A percentile compares a stretch with the other conserved stretches of the same genome.
These are phyloP conservation scores for Cheiracanthium punctorium DNA, from an alignment of 2,888 invertebrate species.

Conservation along the genomic window DNA sequence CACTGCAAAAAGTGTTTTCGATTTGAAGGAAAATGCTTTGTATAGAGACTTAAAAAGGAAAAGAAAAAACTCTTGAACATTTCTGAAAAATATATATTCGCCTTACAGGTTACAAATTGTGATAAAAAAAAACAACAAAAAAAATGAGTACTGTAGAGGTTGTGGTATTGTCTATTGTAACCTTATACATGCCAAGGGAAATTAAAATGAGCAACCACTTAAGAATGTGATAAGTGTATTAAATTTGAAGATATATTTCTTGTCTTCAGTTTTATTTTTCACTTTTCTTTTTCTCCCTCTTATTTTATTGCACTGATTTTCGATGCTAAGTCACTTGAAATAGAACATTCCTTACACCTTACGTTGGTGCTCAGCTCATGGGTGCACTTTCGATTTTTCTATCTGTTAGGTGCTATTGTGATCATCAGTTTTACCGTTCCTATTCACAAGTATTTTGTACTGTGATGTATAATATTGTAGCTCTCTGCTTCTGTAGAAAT, in stretches of 20 bases:
- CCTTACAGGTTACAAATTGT: conserved; percentile 69
- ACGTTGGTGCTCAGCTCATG: conserved; percentile 64
- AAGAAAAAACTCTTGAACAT: conserved; percentile 51
- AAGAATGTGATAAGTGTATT: conserved; percentile 70
- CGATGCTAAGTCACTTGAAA: conserved; percentile 63
- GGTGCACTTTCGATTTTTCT: conserved; percentile 57
- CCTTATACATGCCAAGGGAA: conserved; percentile 66
- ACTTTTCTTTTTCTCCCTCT: conserved; percentile 15
- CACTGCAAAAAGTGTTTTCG: conserved; percentile 35
- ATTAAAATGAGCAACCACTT: conserved; percentile 62
- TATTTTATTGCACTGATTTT: conserved; percentile 14
- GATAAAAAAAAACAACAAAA: conserved; percentile 37
- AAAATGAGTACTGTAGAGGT: conserved; percentile 65
- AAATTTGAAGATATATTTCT: conserved; percentile 54
- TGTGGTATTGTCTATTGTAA: conserved; percentile 69
- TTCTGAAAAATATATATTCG: conserved; percentile 54
- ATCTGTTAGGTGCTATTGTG: conserved; percentile 70
- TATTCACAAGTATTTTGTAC: conserved; percentile 70
- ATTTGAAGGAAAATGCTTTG: conserved; percentile 48
- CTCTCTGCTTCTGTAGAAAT: conserved; percentile 65
- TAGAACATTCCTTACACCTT: conserved; percentile 68
- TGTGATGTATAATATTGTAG: conserved; percentile 67
- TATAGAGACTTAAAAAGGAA: conserved; percentile 51
- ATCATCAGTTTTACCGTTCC: conserved; percentile 67
- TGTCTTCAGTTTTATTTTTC: conserved; percentile 18